phyloP scores from a whole-genome alignment of 2,888 invertebrate species.

The Lithodes maja region DNA sequence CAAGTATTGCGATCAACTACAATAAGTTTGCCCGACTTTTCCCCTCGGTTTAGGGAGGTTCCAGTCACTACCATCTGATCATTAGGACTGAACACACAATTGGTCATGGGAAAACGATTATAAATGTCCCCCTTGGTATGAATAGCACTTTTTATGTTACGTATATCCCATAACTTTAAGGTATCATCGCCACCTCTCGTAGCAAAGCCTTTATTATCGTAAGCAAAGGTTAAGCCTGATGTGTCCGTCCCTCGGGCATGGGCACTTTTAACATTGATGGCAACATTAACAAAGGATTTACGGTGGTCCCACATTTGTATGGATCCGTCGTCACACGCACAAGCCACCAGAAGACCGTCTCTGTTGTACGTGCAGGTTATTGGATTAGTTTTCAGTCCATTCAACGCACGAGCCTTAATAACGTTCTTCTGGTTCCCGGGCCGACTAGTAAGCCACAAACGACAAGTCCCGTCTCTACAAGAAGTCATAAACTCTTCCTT shows the following conservation, averaged over 20 bases:
- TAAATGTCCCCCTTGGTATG: conserved; percentile 83
- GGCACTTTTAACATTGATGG: conserved; percentile 84
- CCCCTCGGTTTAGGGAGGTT: conserved; percentile 83
- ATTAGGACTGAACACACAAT: conserved; percentile 90
- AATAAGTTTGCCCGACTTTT: conserved; percentile 81
- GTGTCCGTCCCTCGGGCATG: conserved; percentile 88
- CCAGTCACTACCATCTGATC: conserved; percentile 93
- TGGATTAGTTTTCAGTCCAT: conserved; percentile 90
- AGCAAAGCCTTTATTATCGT: conserved; percentile 85
- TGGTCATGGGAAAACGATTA: conserved; percentile 83
- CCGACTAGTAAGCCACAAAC: conserved; percentile 90
- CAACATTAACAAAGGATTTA: conserved; percentile 90
- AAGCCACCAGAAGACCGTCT: conserved; percentile 91
- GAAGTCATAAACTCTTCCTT: conserved; percentile 96
- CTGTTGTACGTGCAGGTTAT: conserved; percentile 88
- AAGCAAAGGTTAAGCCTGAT: conserved; percentile 90
- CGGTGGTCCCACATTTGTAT: conserved; percentile 98
- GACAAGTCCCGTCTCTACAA: conserved; percentile 93
- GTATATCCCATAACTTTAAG: conserved; percentile 94
- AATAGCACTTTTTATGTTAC: conserved; percentile 87
- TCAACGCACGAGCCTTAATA: conserved; percentile 90
- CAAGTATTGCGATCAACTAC: conserved; percentile 89
- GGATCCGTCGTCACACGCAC: conserved; percentile 95
- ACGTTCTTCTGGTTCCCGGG: conserved; percentile 82
- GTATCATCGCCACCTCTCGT: conserved; percentile 94